These are phyloP conservation scores for Limonius californicus DNA, from an alignment of 1,140 invertebrate genomes.

Conservation along the genomic window DNA sequence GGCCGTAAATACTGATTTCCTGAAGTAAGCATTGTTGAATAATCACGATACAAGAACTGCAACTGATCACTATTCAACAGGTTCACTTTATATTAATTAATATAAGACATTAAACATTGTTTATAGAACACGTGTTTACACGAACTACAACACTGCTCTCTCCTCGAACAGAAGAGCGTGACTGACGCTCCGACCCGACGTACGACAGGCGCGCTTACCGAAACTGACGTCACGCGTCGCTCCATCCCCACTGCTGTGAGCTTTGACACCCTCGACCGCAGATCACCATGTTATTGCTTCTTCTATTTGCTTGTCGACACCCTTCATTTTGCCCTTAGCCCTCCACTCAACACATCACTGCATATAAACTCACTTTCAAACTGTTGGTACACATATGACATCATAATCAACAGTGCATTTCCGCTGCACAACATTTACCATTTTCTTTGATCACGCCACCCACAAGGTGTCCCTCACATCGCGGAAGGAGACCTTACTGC, in stretches of 20 bases:
- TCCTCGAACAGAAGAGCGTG: slow-evolving; percentile 28
- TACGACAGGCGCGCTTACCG: slow-evolving; percentile 26
- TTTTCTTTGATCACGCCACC: no score
- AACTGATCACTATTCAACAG: neutral
- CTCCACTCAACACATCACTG: slow-evolving; percentile 2
- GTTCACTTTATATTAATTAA: neutral
- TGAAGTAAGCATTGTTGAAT: slow-evolving; percentile 69
- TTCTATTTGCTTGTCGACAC: slow-evolving; percentile 43
- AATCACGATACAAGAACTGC: neutral
- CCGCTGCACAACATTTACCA: no score
- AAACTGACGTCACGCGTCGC: slow-evolving; percentile 41
- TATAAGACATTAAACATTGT: neutral
- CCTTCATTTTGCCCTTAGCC: slow-evolving; percentile 25
- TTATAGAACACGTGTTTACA: neutral
- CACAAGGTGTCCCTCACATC: no score
- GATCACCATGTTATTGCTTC: slow-evolving; percentile 44
- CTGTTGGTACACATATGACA: neutral
- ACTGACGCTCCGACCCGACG: slow-evolving; percentile 23
- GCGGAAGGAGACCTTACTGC: no score
- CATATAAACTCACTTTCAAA: neutral
- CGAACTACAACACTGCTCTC: neutral
- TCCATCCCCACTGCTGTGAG: slow-evolving; percentile 40
- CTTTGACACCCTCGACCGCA: slow-evolving; percentile 45
- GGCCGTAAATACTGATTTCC: slow-evolving; percentile 83
- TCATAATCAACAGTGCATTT: no score